Base-by-base conservation (phyloP, 2,797 vertebrate genomes). In the Poecile montanus region DNA sequence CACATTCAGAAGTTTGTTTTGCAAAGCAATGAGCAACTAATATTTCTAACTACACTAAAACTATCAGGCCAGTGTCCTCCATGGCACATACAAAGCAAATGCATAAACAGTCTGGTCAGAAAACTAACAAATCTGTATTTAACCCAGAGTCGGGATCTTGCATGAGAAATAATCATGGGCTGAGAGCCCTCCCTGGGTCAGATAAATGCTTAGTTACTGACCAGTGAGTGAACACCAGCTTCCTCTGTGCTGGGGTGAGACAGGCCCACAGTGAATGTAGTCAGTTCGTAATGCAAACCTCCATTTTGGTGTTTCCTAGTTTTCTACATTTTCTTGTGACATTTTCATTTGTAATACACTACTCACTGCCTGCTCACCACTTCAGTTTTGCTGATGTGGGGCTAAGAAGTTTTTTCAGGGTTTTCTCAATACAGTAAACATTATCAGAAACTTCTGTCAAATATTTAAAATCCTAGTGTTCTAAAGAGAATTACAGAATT, bases 401-500 rank as follows among this genome's bases (percentile, higher is more conserved):
- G 4, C 50, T 88, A 82, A 94, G 75, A n/a, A 53, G 10, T 70
- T 85, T 91, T 91, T 80, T 79, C 78, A 45, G 53, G 70, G 48
- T 63, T 88, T 89, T 53, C n/a, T 68, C 58, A 78, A 30, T 32
- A 51, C 63, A 65, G 30, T 78, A 80, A 94, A 78, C 32, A 67
- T 2, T 1, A 44, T 16, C 66, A 77, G 34, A 95, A 89, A 74
- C 67, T 40, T 82, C 54, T 77, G 78, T 25, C 44, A 88, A 92
- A 86, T 84, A 94, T 84, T 97, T 91, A 40, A 90, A 91, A 88
- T 73, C 40, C 6, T 70, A 47, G 76, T 26, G 45, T 89, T 66
- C 30, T 77, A 54, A 63, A 92, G 56, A 89, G n/a, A 61, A 53
- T 61, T 87, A 75, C 26, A 45, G 29, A 83, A 58, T 14, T 9